Evolutionary conservation across 2,888 invertebrate genomes (phyloP), one percentile per base, ranked within the genome.

Genomic region (Leptura quadrifasciata): DNA sequence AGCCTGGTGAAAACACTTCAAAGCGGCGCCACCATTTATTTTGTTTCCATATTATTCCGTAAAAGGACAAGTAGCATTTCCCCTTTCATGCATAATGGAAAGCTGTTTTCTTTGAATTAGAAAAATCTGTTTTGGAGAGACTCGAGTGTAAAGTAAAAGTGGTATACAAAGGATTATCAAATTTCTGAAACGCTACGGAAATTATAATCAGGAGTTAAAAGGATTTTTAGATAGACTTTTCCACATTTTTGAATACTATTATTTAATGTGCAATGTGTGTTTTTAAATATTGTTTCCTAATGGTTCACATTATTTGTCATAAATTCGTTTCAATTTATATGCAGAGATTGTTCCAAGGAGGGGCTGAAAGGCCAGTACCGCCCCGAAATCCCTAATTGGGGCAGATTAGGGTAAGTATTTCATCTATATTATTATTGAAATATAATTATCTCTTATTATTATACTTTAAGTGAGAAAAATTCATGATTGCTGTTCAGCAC

Each of bases 51-150:
- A 27, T 27, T 27, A 60, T 60, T 8, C 60, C 27, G 60, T 60
- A 60, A 60, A 21, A 27, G n/a, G 60, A 60, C 60, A 60, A 27
- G 60, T 27, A 27, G 60, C 27, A 27, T 60, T 27, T 60, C 27
- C 60, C 31, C 27, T 57, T 20, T 21, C 10, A 57, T 57, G 27
- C 60, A 27, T 60, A 60, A 21, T 60, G 60, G 60, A 64, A 65
- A 70, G 78, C 71, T 76, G 78, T 78, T 76, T 74, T 75, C 76
- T 74, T 76, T 78, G 76, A 73, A 78, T 79, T 76, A 79, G 71
- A 72, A 75, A 75, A 64, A 72, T 75, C 65, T 21, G 71, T 39
- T 64, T 64, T 9, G 31, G 39, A 18, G 24, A 31, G 15, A 39
- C 35, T 64, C 39, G 17, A 35, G 20, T 9, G 63, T 35, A 35